Evolutionary conservation across 2,797 vertebrate species (phyloP), one percentile per base, ranked within the genome.

Genomic region (Esox masquinongy): DNA sequence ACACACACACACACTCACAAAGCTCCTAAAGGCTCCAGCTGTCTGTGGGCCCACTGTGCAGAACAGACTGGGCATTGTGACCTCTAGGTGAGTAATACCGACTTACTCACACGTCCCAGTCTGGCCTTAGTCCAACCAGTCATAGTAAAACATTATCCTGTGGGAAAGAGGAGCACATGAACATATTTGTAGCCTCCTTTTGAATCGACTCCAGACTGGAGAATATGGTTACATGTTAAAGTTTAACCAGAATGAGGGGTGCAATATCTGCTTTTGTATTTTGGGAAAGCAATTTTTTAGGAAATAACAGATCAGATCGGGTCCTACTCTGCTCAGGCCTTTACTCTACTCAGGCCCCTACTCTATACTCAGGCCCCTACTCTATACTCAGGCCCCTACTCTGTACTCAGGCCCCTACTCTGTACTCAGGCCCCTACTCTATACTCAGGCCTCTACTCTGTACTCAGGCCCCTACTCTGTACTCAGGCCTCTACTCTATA

Each of bases 21-120:
- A 50, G 71, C 72, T 72, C 36, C 47, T 61, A 69, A 72, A 79
- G 75, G 74, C 70, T 74, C 76, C 12, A 59, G 74, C 70, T 63
- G 79, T 75, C 73, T 82, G 68, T 9, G 11, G 80, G 66, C 76
- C 84, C 68, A 87, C 79, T 87, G 85, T 84, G 78, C 70, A 19
- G 80, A 66, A 88, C 83, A 86, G 83, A 79, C 77, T 56, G 56
- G 69, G 79, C 83, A 88, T 87, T 89, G 84, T 88, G 83, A 85
- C 80, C 63, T 56, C n/a, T 82, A 88, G 84, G 84, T 89, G 85
- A 86, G 82, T 85, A 87, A 88, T 84, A 85, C 79, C 80, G 80
- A 82, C 80, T 84, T 82, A 84, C 79, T 85, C 84, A 79, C 84
- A 85, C 74, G 56, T 83, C 79, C 73, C 74, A 68, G 72, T 36